Conservation (phyloP, 2,797 vertebrate species). For the Saguinus oedipus region DNA sequence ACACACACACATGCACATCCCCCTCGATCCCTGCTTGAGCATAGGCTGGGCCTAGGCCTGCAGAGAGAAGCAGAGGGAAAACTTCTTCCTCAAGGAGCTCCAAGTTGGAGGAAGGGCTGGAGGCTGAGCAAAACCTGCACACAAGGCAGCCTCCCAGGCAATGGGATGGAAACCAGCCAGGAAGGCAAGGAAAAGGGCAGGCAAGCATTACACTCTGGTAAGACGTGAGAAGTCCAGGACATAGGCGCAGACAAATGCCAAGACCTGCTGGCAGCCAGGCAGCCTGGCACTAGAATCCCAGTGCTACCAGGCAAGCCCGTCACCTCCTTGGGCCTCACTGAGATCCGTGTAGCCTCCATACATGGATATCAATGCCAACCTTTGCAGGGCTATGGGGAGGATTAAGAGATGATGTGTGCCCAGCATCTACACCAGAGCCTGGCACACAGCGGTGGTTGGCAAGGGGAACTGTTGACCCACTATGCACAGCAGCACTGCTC, state of each 20-base stretch:
- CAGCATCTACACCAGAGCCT: too few species aligned
- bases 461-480: too few species aligned
- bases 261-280: not conserved
- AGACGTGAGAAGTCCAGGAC: too few species aligned
- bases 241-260: not conserved
- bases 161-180: not conserved
- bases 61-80: not conserved
- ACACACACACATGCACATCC: not conserved
- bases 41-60: not conserved
- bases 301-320: not conserved
- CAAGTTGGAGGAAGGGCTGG: not conserved
- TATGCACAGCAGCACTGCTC: too few species aligned
- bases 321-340: not conserved
- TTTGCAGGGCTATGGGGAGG: not conserved
- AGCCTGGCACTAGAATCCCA: not conserved
- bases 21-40: not conserved
- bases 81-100: not conserved
- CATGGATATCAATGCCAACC: too few species aligned
- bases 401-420: too few species aligned
- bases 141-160: not conserved
- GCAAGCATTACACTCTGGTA: too few species aligned
- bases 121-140: not conserved
- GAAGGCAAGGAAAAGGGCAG: not conserved
- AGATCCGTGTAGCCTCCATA: not conserved
- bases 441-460: too few species aligned